These are phyloP conservation scores for Gymnosoma rotundatum DNA, from an alignment of 2,888 invertebrate genomes.

Conservation along the genomic window DNA sequence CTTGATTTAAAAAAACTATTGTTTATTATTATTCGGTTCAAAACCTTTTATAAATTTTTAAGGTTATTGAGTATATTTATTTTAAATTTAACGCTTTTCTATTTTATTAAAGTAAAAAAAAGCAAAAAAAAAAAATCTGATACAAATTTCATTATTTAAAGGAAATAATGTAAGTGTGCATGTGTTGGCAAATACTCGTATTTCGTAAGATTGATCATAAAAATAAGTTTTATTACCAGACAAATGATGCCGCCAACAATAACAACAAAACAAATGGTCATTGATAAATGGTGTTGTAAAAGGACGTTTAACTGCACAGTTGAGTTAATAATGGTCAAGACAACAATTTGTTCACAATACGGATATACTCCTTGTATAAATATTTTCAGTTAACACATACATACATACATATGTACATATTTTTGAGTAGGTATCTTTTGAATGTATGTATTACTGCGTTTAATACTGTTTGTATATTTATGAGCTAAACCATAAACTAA, in stretches of 20 bases:
- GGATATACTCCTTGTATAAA: background rate
- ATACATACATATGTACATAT: background rate
- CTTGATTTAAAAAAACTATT: too few species aligned
- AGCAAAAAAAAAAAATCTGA: background rate
- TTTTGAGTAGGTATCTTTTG: conserved; percentile 30
- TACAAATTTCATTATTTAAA: background rate
- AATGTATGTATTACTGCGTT: background rate
- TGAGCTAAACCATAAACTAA: conserved; percentile 59
- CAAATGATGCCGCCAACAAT: conserved; percentile 68
- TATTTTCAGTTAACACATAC: background rate
- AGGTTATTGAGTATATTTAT: background rate
- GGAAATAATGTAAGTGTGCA: background rate
- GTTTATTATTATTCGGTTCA: too few species aligned
- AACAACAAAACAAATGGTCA: conserved; percentile 59
- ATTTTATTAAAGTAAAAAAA: background rate
- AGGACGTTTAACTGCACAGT: conserved; percentile 65
- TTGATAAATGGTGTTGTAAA: conserved; percentile 67
- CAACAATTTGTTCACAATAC: conserved; percentile 32
- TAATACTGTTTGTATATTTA: conserved; percentile 58
- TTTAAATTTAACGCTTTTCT: background rate
- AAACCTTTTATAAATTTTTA: too few species aligned
- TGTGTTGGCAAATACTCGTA: conserved; percentile 13
- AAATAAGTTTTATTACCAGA: conserved; percentile 70
- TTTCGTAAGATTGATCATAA: conserved; percentile 63
- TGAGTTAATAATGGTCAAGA: conserved; percentile 65